Evolutionary conservation across 2,113 vertebrate species (phyloP), one percentile per base, ranked within the genome.

Genomic region (Sapajus apella): DNA sequence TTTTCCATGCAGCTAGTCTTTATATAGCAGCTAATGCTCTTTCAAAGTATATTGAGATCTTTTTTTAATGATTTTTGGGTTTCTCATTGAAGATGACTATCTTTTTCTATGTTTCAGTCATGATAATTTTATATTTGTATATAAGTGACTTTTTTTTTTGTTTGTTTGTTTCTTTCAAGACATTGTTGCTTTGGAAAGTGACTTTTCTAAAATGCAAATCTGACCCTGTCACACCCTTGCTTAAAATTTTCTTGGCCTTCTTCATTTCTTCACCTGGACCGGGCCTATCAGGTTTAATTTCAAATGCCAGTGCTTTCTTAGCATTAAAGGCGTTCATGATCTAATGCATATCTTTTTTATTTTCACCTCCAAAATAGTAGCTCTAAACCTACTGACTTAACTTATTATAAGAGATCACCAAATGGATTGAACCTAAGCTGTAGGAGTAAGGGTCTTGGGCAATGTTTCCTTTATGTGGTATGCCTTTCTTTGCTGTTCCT

Each of bases 201-300:
- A 37, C n/a, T 96, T 95, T 96, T 93, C 66, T 89, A 75, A 93
- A 96, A 87, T 93, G 12, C 18, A 90, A 8, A 83, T 92, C 56
- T 90, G 35, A 76, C 89, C 30, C 82, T 91, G 20, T 77, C 79
- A 87, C 3, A 64, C 16, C 6, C 45, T 93, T 94, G 75, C 25
- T 92, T 91, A 77, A 77, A 68, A 58, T 90, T 87, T 91, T 94
- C 66, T 86, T 85, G 45, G 40, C 55, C 55, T 27, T 50, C 32
- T 73, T 55, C 66, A 89, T 89, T 93, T 93, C 55, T 91, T 91
- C 64, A 73, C 56, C 68, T 96, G 25, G 23, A 6, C 47, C n/a
- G 21, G 30, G 4, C 47, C n/a, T 32, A 16, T 80, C 50, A 95
- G 82, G 45, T 40, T 86, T 85, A 93, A 85, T 47, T 66, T 94